Conservation (phyloP, 2,888 invertebrate genomes). For the Papilio protenor region DNA sequence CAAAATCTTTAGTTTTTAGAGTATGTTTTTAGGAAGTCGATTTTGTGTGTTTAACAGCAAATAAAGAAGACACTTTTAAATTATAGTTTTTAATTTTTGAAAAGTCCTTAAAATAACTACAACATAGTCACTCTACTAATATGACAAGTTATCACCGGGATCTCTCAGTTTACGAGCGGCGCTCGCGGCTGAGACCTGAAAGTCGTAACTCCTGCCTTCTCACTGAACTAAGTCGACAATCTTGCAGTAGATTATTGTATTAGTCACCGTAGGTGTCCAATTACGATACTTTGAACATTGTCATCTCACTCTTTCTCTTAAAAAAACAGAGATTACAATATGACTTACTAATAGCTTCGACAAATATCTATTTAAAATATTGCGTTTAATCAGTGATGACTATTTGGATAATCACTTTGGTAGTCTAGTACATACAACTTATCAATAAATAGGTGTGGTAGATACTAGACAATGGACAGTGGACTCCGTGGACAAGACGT, state of each 20-base stretch:
- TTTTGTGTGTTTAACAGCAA: too few species aligned
- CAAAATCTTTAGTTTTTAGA: too few species aligned
- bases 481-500: neutral
- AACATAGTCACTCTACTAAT: conserved; percentile 17
- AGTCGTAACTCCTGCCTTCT: conserved; percentile 1
- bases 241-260: neutral
- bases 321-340: neutral
- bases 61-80: neutral
- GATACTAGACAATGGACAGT: neutral
- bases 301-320: neutral
- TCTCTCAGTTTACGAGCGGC: conserved; percentile 17
- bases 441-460: neutral
- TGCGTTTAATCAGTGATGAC: too few species aligned
- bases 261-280: neutral
- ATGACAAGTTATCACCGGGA: conserved; percentile 20
- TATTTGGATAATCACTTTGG: too few species aligned
- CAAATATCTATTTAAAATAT: too few species aligned
- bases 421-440: too few species aligned
- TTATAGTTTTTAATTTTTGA: neutral
- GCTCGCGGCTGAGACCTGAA: conserved; percentile 23
- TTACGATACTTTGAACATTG: neutral
- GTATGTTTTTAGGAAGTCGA: too few species aligned
- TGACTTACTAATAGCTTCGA: too few species aligned
- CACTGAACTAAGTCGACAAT: conserved; percentile 7
- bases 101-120: neutral